Evolutionary conservation across 1,140 invertebrate species (phyloP).

Genomic region (Hyles euphorbiae): DNA sequence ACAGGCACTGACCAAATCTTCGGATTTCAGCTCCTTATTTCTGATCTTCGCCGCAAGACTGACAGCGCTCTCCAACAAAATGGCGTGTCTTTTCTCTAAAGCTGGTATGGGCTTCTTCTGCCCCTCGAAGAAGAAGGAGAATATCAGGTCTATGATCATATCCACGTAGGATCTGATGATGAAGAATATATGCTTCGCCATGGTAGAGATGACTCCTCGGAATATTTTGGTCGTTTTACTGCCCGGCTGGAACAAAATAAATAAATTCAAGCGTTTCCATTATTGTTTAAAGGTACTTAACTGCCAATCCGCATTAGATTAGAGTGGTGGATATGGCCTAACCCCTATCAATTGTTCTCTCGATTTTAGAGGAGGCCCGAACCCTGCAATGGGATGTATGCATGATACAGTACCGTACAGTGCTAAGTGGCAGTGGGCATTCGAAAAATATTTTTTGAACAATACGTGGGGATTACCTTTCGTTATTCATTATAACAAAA

Average conservation of each 20-base stretch:
- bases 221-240: conserved; percentile 50
- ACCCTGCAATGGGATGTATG: too few species aligned
- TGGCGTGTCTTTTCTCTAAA: conserved; percentile 74
- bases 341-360: too few species aligned
- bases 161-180: conserved; percentile 47
- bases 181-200: conserved; percentile 44
- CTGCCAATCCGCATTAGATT: too few species aligned
- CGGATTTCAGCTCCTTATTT: conserved; percentile 78
- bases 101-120: conserved; percentile 74
- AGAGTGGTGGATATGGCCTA: too few species aligned
- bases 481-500: too few species aligned
- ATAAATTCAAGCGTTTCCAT: neutral
- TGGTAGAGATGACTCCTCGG: conserved; percentile 42
- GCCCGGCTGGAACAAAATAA: conserved; percentile 31
- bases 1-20: conserved; percentile 83
- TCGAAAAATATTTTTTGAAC: too few species aligned
- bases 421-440: too few species aligned
- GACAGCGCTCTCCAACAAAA: conserved; percentile 81
- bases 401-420: too few species aligned
- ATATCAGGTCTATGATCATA: conserved; percentile 50
- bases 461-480: too few species aligned
- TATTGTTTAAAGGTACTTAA: too few species aligned
- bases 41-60: conserved; percentile 81
- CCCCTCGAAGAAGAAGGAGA: conserved; percentile 74
- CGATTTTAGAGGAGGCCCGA: too few species aligned